Conservation (phyloP, 2,113 vertebrate species). For the Sciurus niger region DNA sequence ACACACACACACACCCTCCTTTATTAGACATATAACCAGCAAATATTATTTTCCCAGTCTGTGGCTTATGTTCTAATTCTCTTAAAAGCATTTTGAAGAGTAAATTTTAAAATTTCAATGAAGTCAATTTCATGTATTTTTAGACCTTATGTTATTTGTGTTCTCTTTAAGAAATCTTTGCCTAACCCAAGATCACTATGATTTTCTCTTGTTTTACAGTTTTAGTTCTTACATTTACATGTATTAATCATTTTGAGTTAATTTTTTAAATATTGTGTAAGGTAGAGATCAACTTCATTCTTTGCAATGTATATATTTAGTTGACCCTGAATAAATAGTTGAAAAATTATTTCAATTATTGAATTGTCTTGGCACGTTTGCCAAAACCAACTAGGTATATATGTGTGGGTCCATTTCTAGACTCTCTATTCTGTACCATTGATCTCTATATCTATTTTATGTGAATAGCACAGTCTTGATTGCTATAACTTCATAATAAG, state of each 20-base stretch:
- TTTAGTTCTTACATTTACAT: conserved; percentile 35
- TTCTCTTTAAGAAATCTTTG: conserved; percentile 11
- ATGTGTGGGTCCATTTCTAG: neutral
- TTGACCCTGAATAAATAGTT: conserved; percentile 9
- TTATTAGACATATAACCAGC: conserved; percentile 12
- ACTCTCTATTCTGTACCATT: neutral
- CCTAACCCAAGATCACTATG: neutral
- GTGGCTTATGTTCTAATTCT: conserved; percentile 54
- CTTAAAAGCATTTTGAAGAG: conserved; percentile 51
- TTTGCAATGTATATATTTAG: conserved; percentile 17
- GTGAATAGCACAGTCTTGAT: neutral
- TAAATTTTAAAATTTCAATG: conserved; percentile 27
- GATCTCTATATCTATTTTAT: neutral
- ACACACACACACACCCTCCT: neutral
- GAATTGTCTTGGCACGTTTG: conserved; percentile 4
- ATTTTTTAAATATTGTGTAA: conserved; percentile 25
- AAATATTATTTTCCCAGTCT: conserved; percentile 29
- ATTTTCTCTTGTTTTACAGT: conserved; percentile 30
- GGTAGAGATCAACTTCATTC: neutral
- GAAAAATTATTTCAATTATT: conserved; percentile 1
- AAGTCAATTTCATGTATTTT: neutral
- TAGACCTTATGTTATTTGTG: neutral
- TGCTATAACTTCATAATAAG: conserved; percentile 26
- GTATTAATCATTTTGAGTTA: neutral
- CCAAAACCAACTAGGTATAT: conserved; percentile 2